These are phyloP conservation scores for Lordiphosa clarofinis DNA, from an alignment of 1,140 invertebrate species.

Conservation along the genomic window DNA sequence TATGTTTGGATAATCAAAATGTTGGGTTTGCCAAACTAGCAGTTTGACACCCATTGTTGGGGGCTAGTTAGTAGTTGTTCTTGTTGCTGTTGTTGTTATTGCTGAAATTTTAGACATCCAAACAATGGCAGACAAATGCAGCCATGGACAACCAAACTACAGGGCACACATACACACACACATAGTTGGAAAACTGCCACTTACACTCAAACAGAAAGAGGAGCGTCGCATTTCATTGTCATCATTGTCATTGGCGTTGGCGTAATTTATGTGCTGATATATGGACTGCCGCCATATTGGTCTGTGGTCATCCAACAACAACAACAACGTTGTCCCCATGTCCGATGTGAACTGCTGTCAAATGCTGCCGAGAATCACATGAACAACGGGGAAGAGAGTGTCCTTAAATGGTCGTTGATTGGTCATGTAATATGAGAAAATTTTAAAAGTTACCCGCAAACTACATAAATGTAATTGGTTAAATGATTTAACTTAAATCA, in stretches of 20 bases:
- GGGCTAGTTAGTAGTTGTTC: slow-evolving; percentile 10
- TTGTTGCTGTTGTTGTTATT: slow-evolving; percentile 18
- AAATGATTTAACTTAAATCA: too few species aligned
- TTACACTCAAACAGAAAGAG: slow-evolving; percentile 16
- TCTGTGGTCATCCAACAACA: slow-evolving; percentile 34
- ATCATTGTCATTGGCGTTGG: slow-evolving; percentile 60
- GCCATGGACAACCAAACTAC: slow-evolving; percentile 23
- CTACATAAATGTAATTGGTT: too few species aligned
- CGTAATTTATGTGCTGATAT: slow-evolving; percentile 33
- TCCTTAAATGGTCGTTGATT: slow-evolving; percentile 4
- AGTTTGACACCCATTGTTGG: slow-evolving; percentile 25
- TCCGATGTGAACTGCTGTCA: slow-evolving; percentile 2
- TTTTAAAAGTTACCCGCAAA: too few species aligned
- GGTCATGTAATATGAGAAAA: too few species aligned
- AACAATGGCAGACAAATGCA: slow-evolving; percentile 54
- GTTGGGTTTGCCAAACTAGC: not conserved
- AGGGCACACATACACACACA: slow-evolving; percentile 11
- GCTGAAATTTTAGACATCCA: slow-evolving; percentile 37
- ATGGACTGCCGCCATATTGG: slow-evolving; percentile 15
- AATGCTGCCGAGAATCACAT: not conserved
- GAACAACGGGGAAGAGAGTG: not conserved
- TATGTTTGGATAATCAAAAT: slow-evolving; percentile 33
- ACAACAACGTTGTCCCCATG: slow-evolving; percentile 7
- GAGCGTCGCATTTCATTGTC: slow-evolving; percentile 58
- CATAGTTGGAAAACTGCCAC: slow-evolving; percentile 29